phyloP scores from a whole-genome alignment of 1,140 invertebrate species.

The Parasteatoda tepidariorum region DNA sequence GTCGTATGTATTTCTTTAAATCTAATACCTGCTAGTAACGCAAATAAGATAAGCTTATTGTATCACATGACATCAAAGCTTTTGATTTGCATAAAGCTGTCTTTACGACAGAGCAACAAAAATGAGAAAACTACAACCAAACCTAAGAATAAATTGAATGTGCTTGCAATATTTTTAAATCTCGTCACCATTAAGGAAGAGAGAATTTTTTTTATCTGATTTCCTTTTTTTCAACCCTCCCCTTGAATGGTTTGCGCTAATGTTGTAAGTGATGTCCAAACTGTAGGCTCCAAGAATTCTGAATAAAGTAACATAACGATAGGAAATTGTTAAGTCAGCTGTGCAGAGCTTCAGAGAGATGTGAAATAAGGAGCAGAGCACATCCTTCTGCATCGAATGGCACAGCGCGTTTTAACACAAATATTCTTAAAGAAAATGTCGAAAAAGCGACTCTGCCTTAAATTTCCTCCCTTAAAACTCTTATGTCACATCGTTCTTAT shows the following conservation, averaged over 20 bases:
- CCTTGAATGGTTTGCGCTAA: not conserved
- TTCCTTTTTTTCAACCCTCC: too few species aligned
- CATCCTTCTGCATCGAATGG: conserved; percentile 31
- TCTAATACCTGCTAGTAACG: too few species aligned
- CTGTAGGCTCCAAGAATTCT: not conserved
- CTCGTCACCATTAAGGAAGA: not conserved
- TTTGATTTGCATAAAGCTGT: too few species aligned
- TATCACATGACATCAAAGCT: too few species aligned
- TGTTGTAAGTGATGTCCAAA: conserved; percentile 10
- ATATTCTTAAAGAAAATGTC: conserved; percentile 26
- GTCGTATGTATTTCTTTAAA: too few species aligned
- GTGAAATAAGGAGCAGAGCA: conserved; percentile 24
- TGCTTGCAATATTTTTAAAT: not conserved
- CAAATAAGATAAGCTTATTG: too few species aligned
- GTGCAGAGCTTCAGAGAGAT: not conserved
- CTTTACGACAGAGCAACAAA: too few species aligned
- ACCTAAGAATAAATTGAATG: not conserved
- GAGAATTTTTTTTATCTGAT: not conserved
- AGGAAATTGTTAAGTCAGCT: conserved; percentile 25
- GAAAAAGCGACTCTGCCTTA: not conserved
- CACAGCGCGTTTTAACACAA: conserved; percentile 35
- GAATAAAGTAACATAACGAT: conserved; percentile 40
- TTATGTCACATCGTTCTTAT: conserved; percentile 42
- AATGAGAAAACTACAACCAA: too few species aligned
- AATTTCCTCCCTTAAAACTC: conserved; percentile 23